These are phyloP conservation scores for Tretioscincus oriximinensis DNA, from an alignment of 2,113 vertebrate species.

Conservation along the genomic window DNA sequence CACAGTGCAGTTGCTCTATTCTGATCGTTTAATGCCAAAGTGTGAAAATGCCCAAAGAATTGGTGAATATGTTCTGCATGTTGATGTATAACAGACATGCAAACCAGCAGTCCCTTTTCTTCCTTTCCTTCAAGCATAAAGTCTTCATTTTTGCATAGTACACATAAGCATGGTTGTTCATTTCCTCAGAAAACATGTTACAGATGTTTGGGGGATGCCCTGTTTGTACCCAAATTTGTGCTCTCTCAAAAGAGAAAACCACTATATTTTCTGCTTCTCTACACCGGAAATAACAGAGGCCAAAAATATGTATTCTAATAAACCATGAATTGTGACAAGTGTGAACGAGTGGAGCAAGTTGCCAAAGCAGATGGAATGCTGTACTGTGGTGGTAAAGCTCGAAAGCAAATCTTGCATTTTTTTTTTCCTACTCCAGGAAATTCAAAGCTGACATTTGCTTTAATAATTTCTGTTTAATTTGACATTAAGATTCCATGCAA, in stretches of 20 bases:
- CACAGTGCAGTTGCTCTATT: too few species aligned
- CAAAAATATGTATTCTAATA: slow-evolving; percentile 47
- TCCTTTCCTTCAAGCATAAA: slow-evolving; percentile 16
- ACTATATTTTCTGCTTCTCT: slow-evolving; percentile 60
- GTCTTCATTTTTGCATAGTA: neutral
- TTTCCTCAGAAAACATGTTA: slow-evolving; percentile 39
- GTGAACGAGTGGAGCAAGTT: slow-evolving; percentile 65
- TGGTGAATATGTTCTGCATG: neutral
- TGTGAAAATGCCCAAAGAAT: too few species aligned
- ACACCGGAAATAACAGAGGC: slow-evolving; percentile 50
- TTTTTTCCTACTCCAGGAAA: slow-evolving; percentile 47
- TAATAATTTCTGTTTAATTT: slow-evolving; percentile 61
- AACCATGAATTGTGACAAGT: slow-evolving; percentile 64
- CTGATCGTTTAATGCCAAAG: too few species aligned
- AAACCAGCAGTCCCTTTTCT: slow-evolving; percentile 6
- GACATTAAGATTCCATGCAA: slow-evolving; percentile 52
- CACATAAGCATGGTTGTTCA: slow-evolving; percentile 11
- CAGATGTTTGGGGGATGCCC: slow-evolving; percentile 19
- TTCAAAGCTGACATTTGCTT: slow-evolving; percentile 55
- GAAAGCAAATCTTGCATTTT: slow-evolving; percentile 62
- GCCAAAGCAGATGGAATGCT: slow-evolving; percentile 70
- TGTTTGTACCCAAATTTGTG: slow-evolving; percentile 26
- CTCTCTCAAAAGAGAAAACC: slow-evolving; percentile 48
- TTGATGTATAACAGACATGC: neutral
- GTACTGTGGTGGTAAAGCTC: slow-evolving; percentile 58